Evolutionary conservation across 2,888 invertebrate species (phyloP).

Genomic region (Polia nebulosa): DNA sequence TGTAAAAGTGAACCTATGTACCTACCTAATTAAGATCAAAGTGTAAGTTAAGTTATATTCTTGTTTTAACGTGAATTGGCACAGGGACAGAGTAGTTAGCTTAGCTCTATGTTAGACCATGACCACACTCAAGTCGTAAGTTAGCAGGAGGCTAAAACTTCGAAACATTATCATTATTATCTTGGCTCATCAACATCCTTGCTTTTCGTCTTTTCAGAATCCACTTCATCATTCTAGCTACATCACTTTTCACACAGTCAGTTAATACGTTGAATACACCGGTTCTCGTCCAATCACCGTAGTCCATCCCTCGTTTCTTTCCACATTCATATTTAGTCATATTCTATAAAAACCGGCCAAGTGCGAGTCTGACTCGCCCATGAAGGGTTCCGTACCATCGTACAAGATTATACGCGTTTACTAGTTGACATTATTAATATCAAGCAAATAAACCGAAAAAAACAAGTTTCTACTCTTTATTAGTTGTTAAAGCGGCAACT

Average conservation of each 20-base stretch:
- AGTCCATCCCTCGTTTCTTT: not conserved
- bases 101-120: not conserved
- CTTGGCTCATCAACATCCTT: too few relatives aligned
- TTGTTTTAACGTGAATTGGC: constrained; percentile 1
- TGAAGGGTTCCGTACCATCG: too few relatives aligned
- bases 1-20: constrained; percentile 25
- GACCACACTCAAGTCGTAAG: constrained; percentile 1
- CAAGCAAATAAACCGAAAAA: too few relatives aligned
- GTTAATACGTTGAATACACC: not conserved
- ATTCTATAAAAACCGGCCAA: too few relatives aligned
- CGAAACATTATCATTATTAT: not conserved
- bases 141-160: not conserved
- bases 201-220: too few relatives aligned
- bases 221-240: not conserved
- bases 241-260: not conserved
- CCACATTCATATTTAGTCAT: not conserved
- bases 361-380: too few relatives aligned
- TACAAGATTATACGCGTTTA: too few relatives aligned
- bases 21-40: not conserved
- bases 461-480: too few relatives aligned
- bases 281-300: too few relatives aligned
- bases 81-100: not conserved
- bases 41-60: not conserved
- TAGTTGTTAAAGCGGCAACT: too few relatives aligned
- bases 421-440: too few relatives aligned